phyloP scores from a whole-genome alignment of 2,797 vertebrate species.

The Phoeniculus purpureus region DNA sequence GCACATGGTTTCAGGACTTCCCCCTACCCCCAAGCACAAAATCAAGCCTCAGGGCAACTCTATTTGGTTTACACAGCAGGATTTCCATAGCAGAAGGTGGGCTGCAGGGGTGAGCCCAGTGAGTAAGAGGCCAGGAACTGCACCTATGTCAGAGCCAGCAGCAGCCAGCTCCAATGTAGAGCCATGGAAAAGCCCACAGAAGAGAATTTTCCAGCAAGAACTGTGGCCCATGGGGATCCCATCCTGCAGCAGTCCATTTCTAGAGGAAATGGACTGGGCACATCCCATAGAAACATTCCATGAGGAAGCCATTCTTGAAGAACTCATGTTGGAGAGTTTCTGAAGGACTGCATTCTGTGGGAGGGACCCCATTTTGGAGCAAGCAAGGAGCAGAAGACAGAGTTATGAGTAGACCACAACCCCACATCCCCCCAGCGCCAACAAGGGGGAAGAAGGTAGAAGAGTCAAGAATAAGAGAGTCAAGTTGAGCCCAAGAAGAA shows the following conservation, averaged over 20 bases:
- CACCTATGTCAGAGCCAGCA: accelerated
- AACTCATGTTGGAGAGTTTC: not conserved
- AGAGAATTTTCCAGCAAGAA: not conserved
- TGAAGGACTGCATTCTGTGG: not conserved
- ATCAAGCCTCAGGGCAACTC: not conserved
- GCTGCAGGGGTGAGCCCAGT: not conserved
- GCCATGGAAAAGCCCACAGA: not conserved
- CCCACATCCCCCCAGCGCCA: no score
- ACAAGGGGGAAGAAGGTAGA: accelerated
- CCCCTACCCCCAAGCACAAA: accelerated
- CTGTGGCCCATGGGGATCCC: not conserved
- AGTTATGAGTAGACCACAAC: not conserved
- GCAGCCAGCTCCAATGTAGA: not conserved
- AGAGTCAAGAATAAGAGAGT: not conserved
- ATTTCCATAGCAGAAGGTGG: not conserved
- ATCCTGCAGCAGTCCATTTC: not conserved
- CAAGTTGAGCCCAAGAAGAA: not conserved
- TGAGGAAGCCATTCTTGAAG: not conserved
- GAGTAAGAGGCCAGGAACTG: not conserved
- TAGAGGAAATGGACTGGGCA: not conserved
- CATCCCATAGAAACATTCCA: accelerated
- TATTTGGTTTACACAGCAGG: not conserved
- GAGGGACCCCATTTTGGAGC: not conserved
- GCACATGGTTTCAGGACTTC: not conserved
- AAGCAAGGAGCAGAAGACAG: not conserved